phyloP scores from a whole-genome alignment of 2,888 invertebrate genomes.

The Craniophora ligustri region DNA sequence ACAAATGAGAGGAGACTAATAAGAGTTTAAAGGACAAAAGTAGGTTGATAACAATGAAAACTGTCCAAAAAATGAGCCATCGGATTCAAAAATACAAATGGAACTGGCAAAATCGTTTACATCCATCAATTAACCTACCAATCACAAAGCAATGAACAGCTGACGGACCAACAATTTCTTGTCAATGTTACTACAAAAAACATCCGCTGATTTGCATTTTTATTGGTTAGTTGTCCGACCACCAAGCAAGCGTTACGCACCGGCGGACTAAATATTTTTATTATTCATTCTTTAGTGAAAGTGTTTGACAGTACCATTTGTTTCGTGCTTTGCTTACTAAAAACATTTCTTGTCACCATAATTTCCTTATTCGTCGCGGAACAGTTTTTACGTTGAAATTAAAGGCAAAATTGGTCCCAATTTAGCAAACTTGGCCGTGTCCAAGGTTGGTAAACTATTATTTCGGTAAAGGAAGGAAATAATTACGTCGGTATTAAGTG shows the following conservation, averaged over 20 bases:
- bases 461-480: conserved; percentile 42
- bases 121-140: not conserved
- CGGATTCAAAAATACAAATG: not conserved
- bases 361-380: conserved; percentile 61
- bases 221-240: conserved; percentile 53
- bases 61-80: not conserved
- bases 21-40: too few relatives aligned
- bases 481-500: conserved; percentile 23
- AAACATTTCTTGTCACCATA: conserved; percentile 60
- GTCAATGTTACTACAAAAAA: conserved; percentile 44
- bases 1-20: not conserved
- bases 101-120: not conserved
- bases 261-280: conserved; percentile 67
- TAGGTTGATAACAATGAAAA: too few relatives aligned
- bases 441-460: conserved; percentile 31
- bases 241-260: conserved; percentile 62
- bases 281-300: conserved; percentile 81
- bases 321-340: conserved; percentile 75
- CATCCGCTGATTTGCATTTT: conserved; percentile 60
- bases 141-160: conserved; percentile 23
- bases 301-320: conserved; percentile 79
- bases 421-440: conserved; percentile 15
- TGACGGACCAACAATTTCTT: conserved; percentile 36
- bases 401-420: conserved; percentile 24
- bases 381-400: conserved; percentile 33